Conservation (phyloP, 1,140 invertebrate species). For the Pararge aegeria region DNA sequence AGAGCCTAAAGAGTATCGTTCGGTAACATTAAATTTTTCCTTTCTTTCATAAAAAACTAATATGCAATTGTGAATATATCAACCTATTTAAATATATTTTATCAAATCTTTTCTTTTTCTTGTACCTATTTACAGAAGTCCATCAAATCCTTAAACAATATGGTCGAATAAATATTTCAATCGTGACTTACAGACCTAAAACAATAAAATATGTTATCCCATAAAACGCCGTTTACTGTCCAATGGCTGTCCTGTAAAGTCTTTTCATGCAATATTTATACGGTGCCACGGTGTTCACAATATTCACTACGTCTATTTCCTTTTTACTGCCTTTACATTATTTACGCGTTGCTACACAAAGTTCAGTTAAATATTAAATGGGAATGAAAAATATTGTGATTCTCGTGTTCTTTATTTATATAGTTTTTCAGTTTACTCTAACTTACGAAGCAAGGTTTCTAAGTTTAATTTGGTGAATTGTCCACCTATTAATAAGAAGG, state of each 20-base stretch:
- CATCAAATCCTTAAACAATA: slow-evolving; percentile 47
- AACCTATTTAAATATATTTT: too few relatives aligned
- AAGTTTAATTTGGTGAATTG: too few relatives aligned
- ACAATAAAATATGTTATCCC: slow-evolving; percentile 65
- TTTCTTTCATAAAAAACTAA: too few relatives aligned
- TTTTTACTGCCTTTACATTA: slow-evolving; percentile 54
- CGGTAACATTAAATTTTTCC: too few relatives aligned
- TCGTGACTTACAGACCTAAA: slow-evolving; percentile 52
- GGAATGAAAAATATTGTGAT: slow-evolving; percentile 29
- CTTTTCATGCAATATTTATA: slow-evolving; percentile 71
- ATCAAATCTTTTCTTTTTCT: too few relatives aligned
- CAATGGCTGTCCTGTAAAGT: slow-evolving; percentile 52
- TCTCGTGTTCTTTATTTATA: not conserved
- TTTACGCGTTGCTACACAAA: slow-evolving; percentile 39
- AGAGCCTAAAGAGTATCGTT: too few relatives aligned
- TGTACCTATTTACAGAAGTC: not conserved
- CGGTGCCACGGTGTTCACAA: slow-evolving; percentile 32
- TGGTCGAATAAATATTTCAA: slow-evolving; percentile 49
- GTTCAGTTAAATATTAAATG: slow-evolving; percentile 39
- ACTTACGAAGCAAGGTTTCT: too few relatives aligned
- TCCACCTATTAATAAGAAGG: too few relatives aligned
- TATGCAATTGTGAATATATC: too few relatives aligned
- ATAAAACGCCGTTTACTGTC: slow-evolving; percentile 67
- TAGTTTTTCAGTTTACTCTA: too few relatives aligned
- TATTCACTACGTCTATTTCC: slow-evolving; percentile 38